Evolutionary conservation across 2,113 vertebrate species (phyloP).

Genomic region (Phrynocephalus versicolor): DNA sequence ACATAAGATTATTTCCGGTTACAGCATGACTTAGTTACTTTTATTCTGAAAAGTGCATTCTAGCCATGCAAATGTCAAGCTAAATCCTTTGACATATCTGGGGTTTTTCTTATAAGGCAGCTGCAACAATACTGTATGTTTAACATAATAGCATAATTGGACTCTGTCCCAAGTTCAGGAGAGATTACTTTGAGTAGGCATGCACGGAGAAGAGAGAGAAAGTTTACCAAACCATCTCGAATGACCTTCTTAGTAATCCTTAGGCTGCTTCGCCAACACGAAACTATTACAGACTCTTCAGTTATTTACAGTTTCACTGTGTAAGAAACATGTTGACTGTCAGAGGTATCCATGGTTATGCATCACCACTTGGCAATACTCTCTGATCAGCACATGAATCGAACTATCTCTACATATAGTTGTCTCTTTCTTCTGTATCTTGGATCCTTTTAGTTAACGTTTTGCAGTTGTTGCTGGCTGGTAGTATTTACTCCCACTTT

Average conservation of each 20-base stretch:
- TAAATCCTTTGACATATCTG: too few relatives aligned
- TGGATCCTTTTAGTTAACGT: background rate
- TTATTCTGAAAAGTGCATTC: too few relatives aligned
- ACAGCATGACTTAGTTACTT: background rate
- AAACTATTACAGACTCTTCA: background rate
- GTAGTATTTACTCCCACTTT: rapidly evolving
- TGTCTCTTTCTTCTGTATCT: background rate
- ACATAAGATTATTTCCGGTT: background rate
- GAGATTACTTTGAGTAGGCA: background rate
- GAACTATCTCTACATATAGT: background rate
- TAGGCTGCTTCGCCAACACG: background rate
- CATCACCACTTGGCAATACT: background rate
- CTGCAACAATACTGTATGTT: too few relatives aligned
- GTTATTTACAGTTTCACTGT: too few relatives aligned
- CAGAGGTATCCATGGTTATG: background rate
- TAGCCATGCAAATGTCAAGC: too few relatives aligned
- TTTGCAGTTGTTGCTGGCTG: too few relatives aligned
- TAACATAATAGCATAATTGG: background rate
- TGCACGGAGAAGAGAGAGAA: background rate
- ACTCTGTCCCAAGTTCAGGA: background rate
- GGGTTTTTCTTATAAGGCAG: too few relatives aligned
- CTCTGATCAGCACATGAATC: background rate
- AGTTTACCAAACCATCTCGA: background rate
- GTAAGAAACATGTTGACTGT: too few relatives aligned
- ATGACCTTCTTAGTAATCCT: background rate